phyloP scores from a whole-genome alignment of 1,140 invertebrate species.

The Nebria ingens region DNA sequence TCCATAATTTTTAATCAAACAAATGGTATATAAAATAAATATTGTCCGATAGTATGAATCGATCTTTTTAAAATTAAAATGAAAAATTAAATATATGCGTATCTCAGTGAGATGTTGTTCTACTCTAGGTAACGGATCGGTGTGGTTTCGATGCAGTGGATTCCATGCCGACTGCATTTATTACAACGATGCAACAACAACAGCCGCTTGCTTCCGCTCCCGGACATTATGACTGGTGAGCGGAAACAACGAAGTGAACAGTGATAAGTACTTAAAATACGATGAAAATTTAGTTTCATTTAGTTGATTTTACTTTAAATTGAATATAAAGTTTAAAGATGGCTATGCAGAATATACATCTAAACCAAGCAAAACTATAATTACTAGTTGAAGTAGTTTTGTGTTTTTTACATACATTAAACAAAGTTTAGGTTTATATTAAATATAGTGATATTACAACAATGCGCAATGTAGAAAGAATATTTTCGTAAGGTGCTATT shows the following conservation, averaged over 20 bases:
- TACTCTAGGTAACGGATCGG: conserved; percentile 17
- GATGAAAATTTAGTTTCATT: neutral
- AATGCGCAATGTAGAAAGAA: too few relatives aligned
- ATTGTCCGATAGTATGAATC: neutral
- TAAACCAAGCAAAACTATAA: too few relatives aligned
- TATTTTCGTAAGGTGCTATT: too few relatives aligned
- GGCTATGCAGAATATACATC: too few relatives aligned
- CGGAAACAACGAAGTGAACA: neutral
- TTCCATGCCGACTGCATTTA: conserved; percentile 18
- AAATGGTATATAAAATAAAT: too few relatives aligned
- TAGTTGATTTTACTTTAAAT: too few relatives aligned
- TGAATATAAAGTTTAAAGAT: too few relatives aligned
- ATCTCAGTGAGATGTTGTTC: neutral
- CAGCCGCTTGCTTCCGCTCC: conserved; percentile 22
- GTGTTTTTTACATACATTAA: too few relatives aligned
- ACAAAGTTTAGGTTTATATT: too few relatives aligned
- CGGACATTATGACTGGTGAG: conserved; percentile 21
- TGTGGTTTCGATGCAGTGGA: conserved; percentile 16
- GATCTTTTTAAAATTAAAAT: neutral
- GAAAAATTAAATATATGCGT: neutral
- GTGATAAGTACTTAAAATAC: neutral
- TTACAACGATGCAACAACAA: conserved; percentile 20
- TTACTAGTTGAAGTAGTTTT: too few relatives aligned
- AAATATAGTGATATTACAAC: too few relatives aligned
- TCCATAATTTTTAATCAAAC: too few relatives aligned